Conservation (phyloP, 2,113 vertebrate genomes). For the Campylomormyrus tamandua region DNA sequence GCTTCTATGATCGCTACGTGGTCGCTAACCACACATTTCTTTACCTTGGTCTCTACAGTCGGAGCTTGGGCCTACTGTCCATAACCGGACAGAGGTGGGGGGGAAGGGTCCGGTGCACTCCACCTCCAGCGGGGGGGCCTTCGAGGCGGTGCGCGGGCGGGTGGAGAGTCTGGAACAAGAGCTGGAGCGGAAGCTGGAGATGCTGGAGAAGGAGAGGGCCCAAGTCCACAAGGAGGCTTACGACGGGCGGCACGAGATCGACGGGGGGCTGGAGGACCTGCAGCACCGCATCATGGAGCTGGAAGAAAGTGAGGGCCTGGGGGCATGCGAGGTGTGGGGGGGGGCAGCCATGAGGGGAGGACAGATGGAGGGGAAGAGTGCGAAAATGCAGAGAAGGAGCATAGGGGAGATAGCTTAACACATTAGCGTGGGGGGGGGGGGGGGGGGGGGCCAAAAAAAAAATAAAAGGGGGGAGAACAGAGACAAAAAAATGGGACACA, state of each 20-base stretch:
- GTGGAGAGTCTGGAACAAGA: constrained; percentile 79
- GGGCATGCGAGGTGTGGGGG: too few relatives aligned
- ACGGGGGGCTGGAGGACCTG: constrained; percentile 73
- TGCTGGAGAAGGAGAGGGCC: constrained; percentile 81
- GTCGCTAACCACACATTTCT: background rate
- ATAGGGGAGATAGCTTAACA: background rate
- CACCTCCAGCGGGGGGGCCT: background rate
- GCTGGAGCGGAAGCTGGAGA: constrained; percentile 80
- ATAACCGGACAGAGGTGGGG: constrained; percentile 18
- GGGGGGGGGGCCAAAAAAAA: too few relatives aligned
- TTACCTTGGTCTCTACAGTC: constrained; percentile 25
- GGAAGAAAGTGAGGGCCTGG: constrained; percentile 72
- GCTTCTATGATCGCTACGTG: background rate
- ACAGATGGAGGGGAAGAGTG: background rate
- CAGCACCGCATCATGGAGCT: constrained; percentile 74
- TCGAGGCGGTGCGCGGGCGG: constrained; percentile 23
- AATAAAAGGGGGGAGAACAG: too few relatives aligned
- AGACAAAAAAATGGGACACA: too few relatives aligned
- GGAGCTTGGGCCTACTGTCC: constrained; percentile 15
- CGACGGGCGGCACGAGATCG: constrained; percentile 73
- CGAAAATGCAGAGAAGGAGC: background rate
- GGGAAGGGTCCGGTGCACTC: background rate
- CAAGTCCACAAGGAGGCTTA: constrained; percentile 57
- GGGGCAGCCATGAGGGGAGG: background rate
- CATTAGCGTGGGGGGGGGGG: too few relatives aligned